These are phyloP conservation scores for Rhodeus uyekii DNA, from an alignment of 2,797 vertebrate species.

Conservation along the genomic window DNA sequence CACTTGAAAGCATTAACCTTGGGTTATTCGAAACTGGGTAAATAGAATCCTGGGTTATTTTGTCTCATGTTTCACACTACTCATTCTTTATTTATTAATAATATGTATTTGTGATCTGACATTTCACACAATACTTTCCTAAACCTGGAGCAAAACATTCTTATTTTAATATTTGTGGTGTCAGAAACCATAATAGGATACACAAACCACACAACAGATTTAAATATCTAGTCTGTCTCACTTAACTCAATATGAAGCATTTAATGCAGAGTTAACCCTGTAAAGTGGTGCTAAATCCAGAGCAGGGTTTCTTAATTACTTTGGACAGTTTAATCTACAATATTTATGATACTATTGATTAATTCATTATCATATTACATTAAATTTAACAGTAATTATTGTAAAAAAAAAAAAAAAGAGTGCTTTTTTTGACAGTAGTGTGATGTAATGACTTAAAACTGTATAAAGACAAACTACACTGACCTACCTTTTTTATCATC, in stretches of 20 bases:
- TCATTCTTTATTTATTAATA: neutral
- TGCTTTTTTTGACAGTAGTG: neutral
- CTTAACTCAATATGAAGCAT: too few relatives aligned
- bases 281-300: neutral
- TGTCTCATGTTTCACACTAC: neutral
- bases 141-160: neutral
- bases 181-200: neutral
- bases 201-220: neutral
- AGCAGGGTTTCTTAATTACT: neutral
- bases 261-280: neutral
- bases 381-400: neutral
- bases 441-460: neutral
- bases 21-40: neutral
- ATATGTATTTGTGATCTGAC: neutral
- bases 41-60: neutral
- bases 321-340: neutral
- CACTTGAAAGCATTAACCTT: neutral
- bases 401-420: neutral
- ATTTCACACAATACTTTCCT: too few relatives aligned
- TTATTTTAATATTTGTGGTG: neutral
- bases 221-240: neutral
- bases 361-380: neutral
- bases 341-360: neutral
- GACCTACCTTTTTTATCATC: neutral
- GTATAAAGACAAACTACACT: neutral